Base-by-base conservation (phyloP, 2,888 invertebrate species). In the Drosophila anomelani region DNA sequence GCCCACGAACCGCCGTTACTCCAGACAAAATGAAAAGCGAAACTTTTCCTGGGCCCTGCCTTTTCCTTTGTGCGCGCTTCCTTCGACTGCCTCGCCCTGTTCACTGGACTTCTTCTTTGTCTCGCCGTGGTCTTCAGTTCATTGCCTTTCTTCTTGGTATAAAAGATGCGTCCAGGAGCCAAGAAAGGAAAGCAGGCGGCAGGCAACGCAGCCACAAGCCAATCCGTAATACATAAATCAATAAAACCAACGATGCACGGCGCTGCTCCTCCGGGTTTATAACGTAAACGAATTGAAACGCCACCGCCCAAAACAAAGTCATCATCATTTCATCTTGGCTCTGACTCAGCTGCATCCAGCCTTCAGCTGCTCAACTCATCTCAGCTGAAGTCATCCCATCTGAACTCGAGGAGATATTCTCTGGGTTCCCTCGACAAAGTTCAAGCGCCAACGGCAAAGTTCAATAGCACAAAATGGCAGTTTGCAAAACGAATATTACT, bases 21-120 rank as follows among this genome's bases (percentile, higher is more conserved):
- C 75, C 56, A 71, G 62, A 58, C 67, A 70, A 78, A 72, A 81
- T 81, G 75, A 71, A 81, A 81, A 81, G 84, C 84, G 81, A 81
- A 81, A 81, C 84, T 80, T 81, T 78, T 74, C 60, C 62, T 49
- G 53, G 62, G 62, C 72, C 72, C 51, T 53, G 55, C 59, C 72
- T 68, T 71, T 62, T 57, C 62, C 71, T 51, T 41, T 39, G 62
- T 67, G 53, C 12, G 39, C 36, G 41, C 36, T 72, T 72, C 70
- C 46, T 56, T 69, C 39, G 32, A 39, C 44, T 67, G 68, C 68
- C 68, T 68, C 68, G 68, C 68, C 68, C 63, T 29, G 29, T 46
- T 66, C 38, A 43, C 53, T 62, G 58, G 66, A 66, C 64, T 53
- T 26, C 17, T 59, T 67, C 66, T 67, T 58, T 61, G 43, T 66